Base-by-base conservation (phyloP, 1,140 invertebrate genomes). In the Gryon sp. region DNA sequence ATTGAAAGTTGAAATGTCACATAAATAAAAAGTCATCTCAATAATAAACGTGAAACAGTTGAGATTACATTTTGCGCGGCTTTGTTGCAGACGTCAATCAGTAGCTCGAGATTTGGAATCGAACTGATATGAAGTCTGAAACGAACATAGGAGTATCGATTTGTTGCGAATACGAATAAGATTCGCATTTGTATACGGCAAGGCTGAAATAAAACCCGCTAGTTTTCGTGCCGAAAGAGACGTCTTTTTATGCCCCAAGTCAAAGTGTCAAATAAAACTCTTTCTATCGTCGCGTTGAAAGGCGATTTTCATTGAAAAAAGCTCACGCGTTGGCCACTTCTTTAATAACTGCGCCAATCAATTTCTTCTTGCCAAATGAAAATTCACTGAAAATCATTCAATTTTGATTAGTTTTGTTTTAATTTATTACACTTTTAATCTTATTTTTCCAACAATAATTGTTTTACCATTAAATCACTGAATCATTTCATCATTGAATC, bases 181-280 rank as follows among this genome's bases (percentile, higher is more conserved):
- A 65, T 32, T 73, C 59, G 26, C 41, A 60, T 73, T 73, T 73
- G 28, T 73, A 73, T 52, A 73, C 26, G 65, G 41, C 50, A 72
- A 50, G n/a, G 50, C 43, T 73, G 59, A 73, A 73, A 73, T 73
- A 63, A 73, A 73, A 15, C 32, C 8, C 12, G 30, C 18, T 11
- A 41, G 32, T 50, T 62, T 73, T 52, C n/a, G 14, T 20, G 6
- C 12, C 30, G 40, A 53, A 30, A 55, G 63, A 72, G 40, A 72
- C 55, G 7, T 38, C 36, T 36, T 65, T 57, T 73, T 59, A 24
- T n/a, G n/a, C n/a, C n/a, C n/a, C 59, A 63, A 55, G 50, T 40
- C 68, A 26, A 72, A 72, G 63, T 48, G 32, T 62, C 68, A 72
- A 40, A 63, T 62, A 45, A 72, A 62, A 48, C 24, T 45, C 9